Evolutionary conservation across 37 sponge, comb jelly and placozoan genomes (phyloP), one percentile per base, ranked within the genome.

Genomic region (Geodia barretti): DNA sequence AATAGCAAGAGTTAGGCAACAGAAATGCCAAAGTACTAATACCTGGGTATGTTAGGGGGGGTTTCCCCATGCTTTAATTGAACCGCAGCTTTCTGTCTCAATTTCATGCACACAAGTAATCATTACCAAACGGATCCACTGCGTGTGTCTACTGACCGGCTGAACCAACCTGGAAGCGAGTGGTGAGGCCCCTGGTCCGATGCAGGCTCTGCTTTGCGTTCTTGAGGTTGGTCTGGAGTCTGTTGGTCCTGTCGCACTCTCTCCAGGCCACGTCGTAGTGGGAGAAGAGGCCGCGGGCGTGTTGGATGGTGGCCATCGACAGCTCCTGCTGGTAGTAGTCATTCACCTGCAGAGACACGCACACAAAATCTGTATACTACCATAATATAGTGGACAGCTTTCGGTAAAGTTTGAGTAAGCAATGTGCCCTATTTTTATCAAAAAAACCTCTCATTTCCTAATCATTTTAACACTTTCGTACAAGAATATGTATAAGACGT

Each of bases 261-360:
- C 93, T 88, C 93, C 93, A 93, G 4, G 89, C 83, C 25, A 86
- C 62, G 69, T 93, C 93, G 77, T 85, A 85, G 43, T 81, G 82
- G 34, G 93, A 93, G 83, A 84, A 93, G 41, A 93, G 83, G 14
- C 81, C 29, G 64, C 93, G 70, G 38, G 90, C 93, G 31, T 93
- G 93, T 24, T 86, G 86, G 8, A 82, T 73, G 33, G 89, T 74
- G 4, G 73, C 19, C 69, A 68, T 38, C 1, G 86, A 67, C 11
- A 82, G 62, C 2, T 42, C 43, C 31, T 68, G n/a, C 83, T 93
- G 86, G 39, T 83, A 89, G 33, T 79, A 82, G 32, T 93, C 93
- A 43, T 93, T 83, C 33, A 86, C 90, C 87, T 87, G 39, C 54
- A 47, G 11, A 47, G 54, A 14, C 54, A 47, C n/a, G 54, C 14